Conservation (phyloP, 2,797 vertebrate species). For the Ctenopoma multispine region DNA sequence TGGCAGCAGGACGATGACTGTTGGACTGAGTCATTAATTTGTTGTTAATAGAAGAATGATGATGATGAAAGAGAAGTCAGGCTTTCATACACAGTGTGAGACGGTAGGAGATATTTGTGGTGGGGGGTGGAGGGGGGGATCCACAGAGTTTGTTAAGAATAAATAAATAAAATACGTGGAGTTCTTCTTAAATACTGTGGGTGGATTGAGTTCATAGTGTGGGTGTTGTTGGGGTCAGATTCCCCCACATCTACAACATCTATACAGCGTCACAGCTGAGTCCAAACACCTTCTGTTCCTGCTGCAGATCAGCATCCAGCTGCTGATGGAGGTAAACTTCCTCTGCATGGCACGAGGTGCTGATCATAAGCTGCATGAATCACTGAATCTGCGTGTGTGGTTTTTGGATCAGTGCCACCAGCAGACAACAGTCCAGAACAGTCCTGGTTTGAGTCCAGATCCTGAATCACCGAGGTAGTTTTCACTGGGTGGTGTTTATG, state of each 20-base stretch:
- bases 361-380: not conserved
- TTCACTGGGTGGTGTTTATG: not conserved
- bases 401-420: not conserved
- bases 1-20: not conserved
- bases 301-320: not conserved
- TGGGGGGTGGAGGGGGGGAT: too few species aligned
- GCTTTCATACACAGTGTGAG: too few species aligned
- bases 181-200: not conserved
- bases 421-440: conserved; percentile 18
- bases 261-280: not conserved
- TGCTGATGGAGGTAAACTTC: not conserved
- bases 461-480: conserved; percentile 9
- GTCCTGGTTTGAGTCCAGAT: conserved; percentile 30
- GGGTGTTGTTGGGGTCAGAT: not conserved
- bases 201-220: too few species aligned
- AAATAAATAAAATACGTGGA: not conserved
- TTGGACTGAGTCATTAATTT: not conserved
- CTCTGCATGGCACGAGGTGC: not conserved
- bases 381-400: conserved; percentile 1
- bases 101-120: not conserved
- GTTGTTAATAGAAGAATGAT: not conserved
- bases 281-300: not conserved
- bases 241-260: not conserved
- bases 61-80: too few species aligned
- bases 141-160: not conserved